Evolutionary conservation across 2,113 vertebrate genomes (phyloP).

Genomic region (Nothoprocta perdicaria): DNA sequence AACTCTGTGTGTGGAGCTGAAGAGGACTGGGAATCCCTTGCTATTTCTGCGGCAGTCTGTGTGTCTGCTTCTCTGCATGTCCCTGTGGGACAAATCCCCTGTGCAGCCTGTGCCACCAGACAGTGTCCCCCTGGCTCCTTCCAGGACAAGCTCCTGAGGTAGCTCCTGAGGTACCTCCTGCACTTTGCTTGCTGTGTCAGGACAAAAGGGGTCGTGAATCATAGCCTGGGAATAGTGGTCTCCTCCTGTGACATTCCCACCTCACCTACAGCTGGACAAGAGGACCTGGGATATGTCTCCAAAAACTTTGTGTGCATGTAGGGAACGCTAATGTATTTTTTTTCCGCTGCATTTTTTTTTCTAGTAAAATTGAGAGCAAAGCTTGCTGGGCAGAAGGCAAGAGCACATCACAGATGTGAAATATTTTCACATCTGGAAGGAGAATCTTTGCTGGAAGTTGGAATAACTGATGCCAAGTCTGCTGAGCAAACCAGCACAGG

Average conservation of each 20-base stretch:
- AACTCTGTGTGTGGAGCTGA: neutral
- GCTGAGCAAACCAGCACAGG: neutral
- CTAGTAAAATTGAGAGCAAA: neutral
- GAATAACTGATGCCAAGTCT: neutral
- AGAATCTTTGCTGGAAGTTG: neutral
- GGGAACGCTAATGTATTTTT: neutral
- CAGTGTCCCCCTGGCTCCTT: neutral
- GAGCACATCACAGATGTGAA: neutral
- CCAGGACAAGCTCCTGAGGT: fast-evolving
- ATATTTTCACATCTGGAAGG: neutral
- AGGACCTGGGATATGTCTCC: neutral
- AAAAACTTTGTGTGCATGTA: neutral
- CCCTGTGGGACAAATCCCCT: neutral
- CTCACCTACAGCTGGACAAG: neutral
- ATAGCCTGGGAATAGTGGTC: neutral
- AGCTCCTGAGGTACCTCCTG: fast-evolving
- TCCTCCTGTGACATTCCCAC: neutral
- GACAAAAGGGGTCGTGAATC: neutral
- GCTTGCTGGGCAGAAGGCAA: neutral
- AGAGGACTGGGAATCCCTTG: neutral
- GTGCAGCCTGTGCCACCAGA: neutral
- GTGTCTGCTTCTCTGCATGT: neutral
- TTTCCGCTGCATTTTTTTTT: no score
- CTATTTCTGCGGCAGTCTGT: neutral
- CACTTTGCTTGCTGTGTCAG: neutral